Base-by-base conservation (phyloP, 2,888 invertebrate genomes). In the Cenopis cana region DNA sequence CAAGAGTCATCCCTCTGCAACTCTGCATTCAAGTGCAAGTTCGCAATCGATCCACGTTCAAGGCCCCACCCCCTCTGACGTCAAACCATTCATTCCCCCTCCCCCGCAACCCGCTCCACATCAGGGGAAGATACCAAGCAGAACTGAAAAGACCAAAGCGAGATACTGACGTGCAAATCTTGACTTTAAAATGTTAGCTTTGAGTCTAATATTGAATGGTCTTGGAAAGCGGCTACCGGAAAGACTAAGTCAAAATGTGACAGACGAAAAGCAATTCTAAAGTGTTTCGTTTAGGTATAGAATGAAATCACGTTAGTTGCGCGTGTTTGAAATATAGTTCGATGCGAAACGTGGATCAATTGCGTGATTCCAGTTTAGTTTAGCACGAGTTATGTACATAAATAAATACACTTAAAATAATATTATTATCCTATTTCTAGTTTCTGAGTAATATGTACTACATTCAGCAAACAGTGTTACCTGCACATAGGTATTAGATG, bases 1-100 rank as follows among this genome's bases (percentile, higher is more conserved):
- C 69, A 69, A 52, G 52, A 59, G 69, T 64, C 67, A 69, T 41
- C 33, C 56, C 55, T 12, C 69, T 73, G 76, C 76, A 74, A 36
- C n/a, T n/a, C 46, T 46, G 46, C 46, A 46, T 78, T 76, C 81
- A 81, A 81, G 81, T 81, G 82, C 83, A 80, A 77, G 79, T 70
- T 69, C 76, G 72, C 66, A 76, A 81, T 82, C 82, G 79, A 82
- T 82, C 78, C 81, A 82, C 80, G 82, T 82, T 82, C 82, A 82
- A 82, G 82, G 81, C 41, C 12, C 65, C 49, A 24, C 65, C 18
- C 29, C 52, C 57, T 57, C 69, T 69, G 69, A 69, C 69, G 69
- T 69, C 69, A 69, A 69, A 41, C 69, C 69, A 69, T 69, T 69
- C 69, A 69, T 69, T 14, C 64, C 62, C 54, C 55, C 18, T 0